These are phyloP conservation scores for Protobothrops mucrosquamatus DNA, from an alignment of 2,113 vertebrate genomes.

Conservation along the genomic window DNA sequence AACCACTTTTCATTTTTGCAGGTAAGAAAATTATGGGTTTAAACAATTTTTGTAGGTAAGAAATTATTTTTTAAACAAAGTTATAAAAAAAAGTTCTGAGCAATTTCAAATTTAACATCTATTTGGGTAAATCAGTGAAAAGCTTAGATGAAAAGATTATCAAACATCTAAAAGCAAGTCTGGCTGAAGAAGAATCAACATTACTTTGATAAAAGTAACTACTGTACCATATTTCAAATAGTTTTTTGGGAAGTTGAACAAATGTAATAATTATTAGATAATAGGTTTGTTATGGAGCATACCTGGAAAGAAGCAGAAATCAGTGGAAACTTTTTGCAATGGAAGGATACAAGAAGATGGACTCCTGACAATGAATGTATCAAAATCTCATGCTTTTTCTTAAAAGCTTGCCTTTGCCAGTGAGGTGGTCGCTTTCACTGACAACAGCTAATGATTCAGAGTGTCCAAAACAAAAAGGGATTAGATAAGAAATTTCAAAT, in stretches of 20 bases:
- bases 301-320: not conserved
- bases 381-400: not conserved
- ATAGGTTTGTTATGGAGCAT: not conserved
- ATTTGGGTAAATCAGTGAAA: not conserved
- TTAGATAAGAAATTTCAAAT: not conserved
- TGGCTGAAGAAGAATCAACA: not conserved
- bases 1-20: conserved; percentile 43
- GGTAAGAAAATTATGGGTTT: conserved; percentile 47
- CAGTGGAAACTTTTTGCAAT: not conserved
- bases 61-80: not conserved
- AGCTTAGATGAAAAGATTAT: not conserved
- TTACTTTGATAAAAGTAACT: not conserved
- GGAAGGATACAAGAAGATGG: not conserved
- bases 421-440: not conserved
- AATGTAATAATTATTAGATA: not conserved
- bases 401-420: not conserved
- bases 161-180: not conserved
- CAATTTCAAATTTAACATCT: not conserved
- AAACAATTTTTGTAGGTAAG: conserved; percentile 54
- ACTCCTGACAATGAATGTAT: not conserved
- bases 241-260: not conserved
- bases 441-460: not conserved
- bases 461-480: not conserved
- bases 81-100: not conserved
- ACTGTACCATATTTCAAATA: not conserved